Evolutionary conservation across 2,888 invertebrate genomes (phyloP), one percentile per base, ranked within the genome.

Genomic region (Eupithecia subumbrata): DNA sequence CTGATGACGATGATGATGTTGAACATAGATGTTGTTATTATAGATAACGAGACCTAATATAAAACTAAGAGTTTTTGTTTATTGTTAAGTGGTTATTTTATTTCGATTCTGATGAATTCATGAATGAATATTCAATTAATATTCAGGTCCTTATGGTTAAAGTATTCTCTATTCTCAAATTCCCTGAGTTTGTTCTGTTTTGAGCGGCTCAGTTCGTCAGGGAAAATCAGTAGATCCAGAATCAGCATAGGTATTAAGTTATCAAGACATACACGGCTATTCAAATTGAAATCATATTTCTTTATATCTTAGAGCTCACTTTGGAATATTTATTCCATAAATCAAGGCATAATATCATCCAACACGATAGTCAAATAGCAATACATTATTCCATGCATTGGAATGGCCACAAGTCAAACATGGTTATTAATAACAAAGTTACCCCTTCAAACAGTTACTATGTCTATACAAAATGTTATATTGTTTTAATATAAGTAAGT

Each of bases 301-400:
- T 74, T 72, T 71, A 81, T 80, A 82, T 82, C 81, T 83, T 80
- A 79, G 75, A 82, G 79, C 79, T 76, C 79, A 73, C 80, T 78
- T 81, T 73, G 74, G 79, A 78, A 78, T 72, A 74, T 74, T 69
- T 68, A 73, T 69, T 69, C n/a, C 63, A 77, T 76, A 77, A 75
- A 77, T 77, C 75, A 75, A 60, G 40, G 40, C 48, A 40, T 74
- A 70, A 78, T 76, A 76, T 72, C 72, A 34, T 69, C 73, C 72
- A 76, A 76, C 74, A 78, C 34, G 69, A 74, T 69, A 76, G 72
- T 74, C 71, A 70, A 74, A 76, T 74, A 72, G 64, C 74, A 45
- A 74, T 76, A 74, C 71, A 72, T 78, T 78, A 76, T 76, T 78
- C 76, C 43, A 67, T 76, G 74, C 76, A 78, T 74, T 68, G 72